These are phyloP conservation scores for Lasioglossum villosulum DNA, from an alignment of 2,888 invertebrate species.

Conservation along the genomic window DNA sequence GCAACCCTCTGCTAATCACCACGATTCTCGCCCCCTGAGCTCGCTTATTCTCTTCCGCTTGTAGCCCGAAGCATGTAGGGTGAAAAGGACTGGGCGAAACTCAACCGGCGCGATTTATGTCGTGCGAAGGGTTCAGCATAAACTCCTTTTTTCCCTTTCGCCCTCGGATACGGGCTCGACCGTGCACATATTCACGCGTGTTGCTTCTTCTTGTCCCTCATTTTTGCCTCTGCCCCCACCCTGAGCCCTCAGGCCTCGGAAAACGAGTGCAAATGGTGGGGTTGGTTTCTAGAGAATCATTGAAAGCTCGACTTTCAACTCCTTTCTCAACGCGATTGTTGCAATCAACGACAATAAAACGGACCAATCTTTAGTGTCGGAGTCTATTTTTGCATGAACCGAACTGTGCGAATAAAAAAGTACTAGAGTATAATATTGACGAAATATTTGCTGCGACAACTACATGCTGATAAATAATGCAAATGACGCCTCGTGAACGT, in stretches of 20 bases:
- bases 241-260: background rate
- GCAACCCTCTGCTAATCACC: background rate
- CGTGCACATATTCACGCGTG: slow-evolving; percentile 55
- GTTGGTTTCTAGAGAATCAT: background rate
- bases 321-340: background rate
- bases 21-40: background rate
- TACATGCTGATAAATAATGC: too few relatives aligned
- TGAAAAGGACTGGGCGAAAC: slow-evolving; percentile 63
- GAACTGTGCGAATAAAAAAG: background rate
- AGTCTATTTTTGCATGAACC: background rate
- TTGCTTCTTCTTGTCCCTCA: slow-evolving; percentile 26
- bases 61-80: slow-evolving; percentile 36
- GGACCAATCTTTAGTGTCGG: background rate
- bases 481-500: too few relatives aligned
- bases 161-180: slow-evolving; percentile 18
- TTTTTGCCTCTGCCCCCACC: background rate
- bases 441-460: too few relatives aligned
- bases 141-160: slow-evolving; percentile 68
- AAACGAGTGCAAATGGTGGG: background rate
- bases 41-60: slow-evolving; percentile 2
- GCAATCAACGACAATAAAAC: background rate
- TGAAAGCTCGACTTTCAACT: background rate
- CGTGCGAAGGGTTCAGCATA: slow-evolving; percentile 50
- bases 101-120: slow-evolving; percentile 60
- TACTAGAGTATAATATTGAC: too few relatives aligned